Evolutionary conservation across 2,797 vertebrate species (phyloP).

Genomic region (Hafferia zeledoni): DNA sequence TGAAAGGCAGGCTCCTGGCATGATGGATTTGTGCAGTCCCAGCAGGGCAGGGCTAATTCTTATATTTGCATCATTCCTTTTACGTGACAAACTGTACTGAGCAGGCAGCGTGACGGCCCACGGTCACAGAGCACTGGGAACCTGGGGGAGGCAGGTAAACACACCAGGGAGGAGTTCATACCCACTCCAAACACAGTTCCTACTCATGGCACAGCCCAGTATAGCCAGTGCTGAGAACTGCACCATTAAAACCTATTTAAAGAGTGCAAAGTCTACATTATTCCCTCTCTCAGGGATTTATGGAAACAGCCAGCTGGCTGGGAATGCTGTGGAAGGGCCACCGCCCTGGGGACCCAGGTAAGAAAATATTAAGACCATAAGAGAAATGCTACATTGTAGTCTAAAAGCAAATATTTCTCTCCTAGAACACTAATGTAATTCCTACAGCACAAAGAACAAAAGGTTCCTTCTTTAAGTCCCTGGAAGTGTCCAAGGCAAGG

Average conservation of each 20-base stretch:
- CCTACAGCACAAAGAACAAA: background rate
- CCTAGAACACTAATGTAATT: background rate
- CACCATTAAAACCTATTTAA: background rate
- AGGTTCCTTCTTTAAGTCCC: background rate
- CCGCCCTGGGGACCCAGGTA: background rate
- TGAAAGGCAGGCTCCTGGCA: background rate
- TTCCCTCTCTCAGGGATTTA: background rate
- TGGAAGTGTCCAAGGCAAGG: background rate
- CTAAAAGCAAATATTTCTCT: background rate
- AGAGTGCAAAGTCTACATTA: background rate
- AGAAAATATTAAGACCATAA: fast-evolving
- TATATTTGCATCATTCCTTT: background rate
- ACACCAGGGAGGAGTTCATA: background rate
- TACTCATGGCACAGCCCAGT: background rate
- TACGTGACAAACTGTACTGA: background rate
- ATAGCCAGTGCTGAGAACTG: background rate
- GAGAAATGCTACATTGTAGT: background rate
- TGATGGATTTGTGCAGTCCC: background rate
- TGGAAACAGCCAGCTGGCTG: fast-evolving
- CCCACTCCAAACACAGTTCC: background rate
- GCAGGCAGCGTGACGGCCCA: background rate
- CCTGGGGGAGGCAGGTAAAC: background rate
- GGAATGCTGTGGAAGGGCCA: background rate
- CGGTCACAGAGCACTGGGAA: background rate
- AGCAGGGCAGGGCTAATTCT: background rate